Conservation (phyloP, 2,113 vertebrate genomes). For the Menidia beryllina region DNA sequence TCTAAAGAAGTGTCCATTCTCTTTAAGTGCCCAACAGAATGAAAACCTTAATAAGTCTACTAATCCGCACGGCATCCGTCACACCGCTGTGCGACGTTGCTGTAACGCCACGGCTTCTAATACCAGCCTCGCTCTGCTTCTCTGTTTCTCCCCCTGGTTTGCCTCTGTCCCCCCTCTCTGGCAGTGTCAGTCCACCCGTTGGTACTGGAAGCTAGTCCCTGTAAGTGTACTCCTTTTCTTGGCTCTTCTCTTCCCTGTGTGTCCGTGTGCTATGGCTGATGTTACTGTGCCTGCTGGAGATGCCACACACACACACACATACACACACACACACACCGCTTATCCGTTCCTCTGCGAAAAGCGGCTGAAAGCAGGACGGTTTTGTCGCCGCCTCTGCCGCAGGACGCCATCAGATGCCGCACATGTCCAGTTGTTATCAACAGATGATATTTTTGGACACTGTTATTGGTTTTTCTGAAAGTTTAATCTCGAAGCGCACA, state of each 20-base stretch:
- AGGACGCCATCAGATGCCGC: constrained; percentile 2
- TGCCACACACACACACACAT: constrained; percentile 26
- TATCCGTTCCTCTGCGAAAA: constrained; percentile 25
- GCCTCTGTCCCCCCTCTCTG: constrained; percentile 38
- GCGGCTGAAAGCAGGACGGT: neutral
- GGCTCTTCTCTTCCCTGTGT: constrained; percentile 29
- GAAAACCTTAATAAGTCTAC: neutral
- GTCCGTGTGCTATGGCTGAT: constrained; percentile 51
- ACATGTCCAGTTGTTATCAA: constrained; percentile 7
- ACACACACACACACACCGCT: too few relatives aligned
- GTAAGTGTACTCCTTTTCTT: constrained; percentile 72
- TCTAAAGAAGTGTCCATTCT: too few relatives aligned
- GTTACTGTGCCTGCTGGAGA: constrained; percentile 55
- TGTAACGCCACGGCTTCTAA: constrained; percentile 44
- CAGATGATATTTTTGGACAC: constrained; percentile 31
- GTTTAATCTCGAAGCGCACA: constrained; percentile 45
- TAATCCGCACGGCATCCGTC: neutral
- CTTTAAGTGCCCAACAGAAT: too few relatives aligned
- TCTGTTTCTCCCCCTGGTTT: constrained; percentile 24
- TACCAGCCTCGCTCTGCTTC: constrained; percentile 39
- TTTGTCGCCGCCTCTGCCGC: neutral
- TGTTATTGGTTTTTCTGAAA: constrained; percentile 8
- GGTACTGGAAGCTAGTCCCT: constrained; percentile 85
- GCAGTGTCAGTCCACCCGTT: constrained; percentile 79
- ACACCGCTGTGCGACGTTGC: constrained; percentile 1